Percentiles rank a stretch among this genome's conserved stretches.
Evolutionary conservation across 2,888 invertebrate genomes (phyloP).

Genomic region (Congeria kusceri): DNA sequence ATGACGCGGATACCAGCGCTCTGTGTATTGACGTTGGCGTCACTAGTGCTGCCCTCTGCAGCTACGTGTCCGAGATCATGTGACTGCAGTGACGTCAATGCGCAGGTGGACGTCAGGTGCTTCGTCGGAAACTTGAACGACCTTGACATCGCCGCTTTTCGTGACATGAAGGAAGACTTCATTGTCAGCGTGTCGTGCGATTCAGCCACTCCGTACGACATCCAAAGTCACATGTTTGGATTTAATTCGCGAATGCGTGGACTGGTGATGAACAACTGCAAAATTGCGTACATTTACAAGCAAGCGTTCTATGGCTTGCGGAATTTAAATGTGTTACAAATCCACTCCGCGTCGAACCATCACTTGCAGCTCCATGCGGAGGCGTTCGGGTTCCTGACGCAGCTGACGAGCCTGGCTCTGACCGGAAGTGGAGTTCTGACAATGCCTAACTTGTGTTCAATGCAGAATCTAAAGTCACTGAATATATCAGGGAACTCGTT

Average conservation of each 20-base stretch:
- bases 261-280: constrained; percentile 47
- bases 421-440: constrained; percentile 37
- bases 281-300: constrained; percentile 45
- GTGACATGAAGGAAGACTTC: constrained; percentile 27
- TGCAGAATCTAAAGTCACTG: constrained; percentile 24
- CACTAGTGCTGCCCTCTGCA: constrained; percentile 22
- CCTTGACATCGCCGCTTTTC: constrained; percentile 27
- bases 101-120: constrained; percentile 41
- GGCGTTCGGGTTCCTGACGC: constrained; percentile 28
- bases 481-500: constrained; percentile 55
- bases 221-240: constrained; percentile 39
- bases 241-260: constrained; percentile 17
- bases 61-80: constrained; percentile 50
- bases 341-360: constrained; percentile 43
- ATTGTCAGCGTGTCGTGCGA: constrained; percentile 41
- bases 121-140: constrained; percentile 48
- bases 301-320: constrained; percentile 41
- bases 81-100: constrained; percentile 43
- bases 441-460: constrained; percentile 43
- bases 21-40: neutral
- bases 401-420: constrained; percentile 27
- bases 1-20: neutral
- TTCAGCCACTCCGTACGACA: constrained; percentile 41
- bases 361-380: constrained; percentile 48
- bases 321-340: constrained; percentile 15